Conservation (phyloP, 2,113 vertebrate genomes). For the Semnornis frantzii region DNA sequence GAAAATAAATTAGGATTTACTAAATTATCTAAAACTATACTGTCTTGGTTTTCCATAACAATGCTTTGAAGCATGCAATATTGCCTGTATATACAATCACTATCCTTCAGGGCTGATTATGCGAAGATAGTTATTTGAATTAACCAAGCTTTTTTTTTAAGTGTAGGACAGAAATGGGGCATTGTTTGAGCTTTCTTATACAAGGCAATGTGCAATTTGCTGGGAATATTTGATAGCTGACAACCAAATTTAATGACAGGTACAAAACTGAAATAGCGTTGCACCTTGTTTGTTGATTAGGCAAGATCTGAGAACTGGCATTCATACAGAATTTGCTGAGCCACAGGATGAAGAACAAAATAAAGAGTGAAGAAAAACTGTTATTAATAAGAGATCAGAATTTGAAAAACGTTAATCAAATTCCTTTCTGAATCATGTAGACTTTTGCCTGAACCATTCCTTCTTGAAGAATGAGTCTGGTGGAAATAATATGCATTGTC, state of each 20-base stretch:
- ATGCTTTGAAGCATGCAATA: not conserved
- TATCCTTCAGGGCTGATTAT: not conserved
- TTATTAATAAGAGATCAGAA: not conserved
- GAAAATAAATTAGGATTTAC: not conserved
- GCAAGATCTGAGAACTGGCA: not conserved
- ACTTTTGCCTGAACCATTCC: not conserved
- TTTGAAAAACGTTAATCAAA: not conserved
- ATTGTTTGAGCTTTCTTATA: not conserved
- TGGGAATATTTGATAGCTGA: not conserved
- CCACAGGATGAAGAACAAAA: not conserved
- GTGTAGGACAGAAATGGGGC: not conserved
- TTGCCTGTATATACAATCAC: not conserved
- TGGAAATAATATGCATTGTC: not conserved
- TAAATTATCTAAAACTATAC: not conserved
- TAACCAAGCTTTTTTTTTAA: not conserved
- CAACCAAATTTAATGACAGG: not conserved
- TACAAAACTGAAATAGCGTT: not conserved
- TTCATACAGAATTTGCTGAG: not conserved
- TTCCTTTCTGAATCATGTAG: not conserved
- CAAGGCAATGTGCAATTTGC: not conserved
- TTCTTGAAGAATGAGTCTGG: not conserved
- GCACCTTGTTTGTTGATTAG: not conserved
- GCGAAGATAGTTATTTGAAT: not conserved
- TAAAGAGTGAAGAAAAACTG: not conserved
- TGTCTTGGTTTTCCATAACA: not conserved